These are phyloP conservation scores for Leucoraja ocellata DNA, from an alignment of 2,797 vertebrate species.

Conservation along the genomic window DNA sequence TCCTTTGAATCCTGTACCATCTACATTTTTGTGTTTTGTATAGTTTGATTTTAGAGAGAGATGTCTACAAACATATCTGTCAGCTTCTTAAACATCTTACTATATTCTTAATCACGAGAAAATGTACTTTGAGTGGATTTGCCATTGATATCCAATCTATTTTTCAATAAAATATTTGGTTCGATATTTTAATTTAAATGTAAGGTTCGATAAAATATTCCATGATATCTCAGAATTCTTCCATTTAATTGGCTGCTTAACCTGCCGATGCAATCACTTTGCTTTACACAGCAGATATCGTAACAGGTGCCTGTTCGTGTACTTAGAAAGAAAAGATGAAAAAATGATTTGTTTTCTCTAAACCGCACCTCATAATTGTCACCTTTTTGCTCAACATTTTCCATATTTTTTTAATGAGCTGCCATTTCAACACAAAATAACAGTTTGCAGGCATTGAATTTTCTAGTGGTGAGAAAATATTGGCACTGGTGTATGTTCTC, in stretches of 20 bases:
- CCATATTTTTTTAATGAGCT: background rate
- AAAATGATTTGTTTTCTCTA: background rate
- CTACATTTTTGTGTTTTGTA: background rate
- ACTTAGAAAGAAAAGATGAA: no score
- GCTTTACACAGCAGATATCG: no score
- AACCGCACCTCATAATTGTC: background rate
- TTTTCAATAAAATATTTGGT: no score
- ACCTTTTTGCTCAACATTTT: background rate
- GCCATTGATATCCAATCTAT: background rate
- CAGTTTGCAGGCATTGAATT: background rate
- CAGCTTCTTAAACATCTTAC: background rate
- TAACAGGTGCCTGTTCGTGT: no score
- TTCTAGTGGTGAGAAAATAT: conserved; percentile 5
- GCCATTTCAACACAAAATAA: background rate
- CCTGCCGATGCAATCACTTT: no score
- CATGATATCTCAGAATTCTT: no score
- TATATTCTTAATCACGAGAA: background rate
- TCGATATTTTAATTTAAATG: no score
- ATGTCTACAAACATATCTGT: background rate
- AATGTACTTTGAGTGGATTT: background rate
- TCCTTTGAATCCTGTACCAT: background rate
- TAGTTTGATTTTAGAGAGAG: background rate
- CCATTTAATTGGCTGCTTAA: no score
- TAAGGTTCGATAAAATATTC: no score
- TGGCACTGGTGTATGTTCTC: no score